These are phyloP conservation scores for Mormoops blainvillei DNA, from an alignment of 2,113 vertebrate genomes.

Conservation along the genomic window DNA sequence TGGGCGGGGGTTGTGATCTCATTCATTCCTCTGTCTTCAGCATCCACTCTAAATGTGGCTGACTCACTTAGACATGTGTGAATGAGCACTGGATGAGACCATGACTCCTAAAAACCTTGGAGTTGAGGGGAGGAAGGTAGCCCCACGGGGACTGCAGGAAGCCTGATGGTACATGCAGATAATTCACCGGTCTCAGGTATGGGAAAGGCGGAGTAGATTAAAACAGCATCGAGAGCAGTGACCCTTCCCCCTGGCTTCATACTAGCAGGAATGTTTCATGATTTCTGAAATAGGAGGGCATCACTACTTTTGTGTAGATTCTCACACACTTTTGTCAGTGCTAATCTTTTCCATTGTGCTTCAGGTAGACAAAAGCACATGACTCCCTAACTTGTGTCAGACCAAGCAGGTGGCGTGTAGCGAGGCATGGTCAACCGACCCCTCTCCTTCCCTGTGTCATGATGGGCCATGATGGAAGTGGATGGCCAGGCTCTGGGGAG, in stretches of 20 bases:
- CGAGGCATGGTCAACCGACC: conserved; percentile 68
- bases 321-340: conserved; percentile 55
- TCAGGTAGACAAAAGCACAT: background rate
- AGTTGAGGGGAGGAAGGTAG: background rate
- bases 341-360: conserved; percentile 15
- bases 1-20: background rate
- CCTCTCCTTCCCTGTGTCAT: conserved; percentile 61
- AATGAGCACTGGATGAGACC: background rate
- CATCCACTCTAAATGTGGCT: background rate
- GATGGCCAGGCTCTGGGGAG: conserved; percentile 69
- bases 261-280: background rate
- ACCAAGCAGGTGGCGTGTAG: conserved; percentile 52
- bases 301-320: background rate
- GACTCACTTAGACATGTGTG: rapidly evolving
- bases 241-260: background rate
- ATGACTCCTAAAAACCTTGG: background rate
- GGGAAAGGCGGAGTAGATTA: background rate
- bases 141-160: background rate
- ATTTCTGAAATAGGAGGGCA: background rate
- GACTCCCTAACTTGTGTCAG: background rate
- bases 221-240: background rate
- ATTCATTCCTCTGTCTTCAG: background rate
- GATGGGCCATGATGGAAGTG: conserved; percentile 45
- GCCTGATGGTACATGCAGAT: rapidly evolving
- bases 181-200: background rate